Base-by-base conservation (phyloP, 2,113 vertebrate species). In the Carlito syrichta region DNA sequence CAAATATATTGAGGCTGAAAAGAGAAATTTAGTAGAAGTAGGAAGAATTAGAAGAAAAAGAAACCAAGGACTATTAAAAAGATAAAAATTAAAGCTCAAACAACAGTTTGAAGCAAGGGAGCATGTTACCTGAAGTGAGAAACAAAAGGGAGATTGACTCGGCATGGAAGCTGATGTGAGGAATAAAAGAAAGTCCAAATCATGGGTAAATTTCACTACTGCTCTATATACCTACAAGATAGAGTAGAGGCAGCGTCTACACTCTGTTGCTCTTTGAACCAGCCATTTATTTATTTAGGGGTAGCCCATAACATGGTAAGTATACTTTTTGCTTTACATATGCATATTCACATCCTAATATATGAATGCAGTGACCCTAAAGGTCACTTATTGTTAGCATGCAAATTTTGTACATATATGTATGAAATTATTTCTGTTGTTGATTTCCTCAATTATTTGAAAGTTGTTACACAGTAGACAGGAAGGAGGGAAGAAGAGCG, bases 141-240 rank as follows among this genome's bases (percentile, higher is more conserved):
- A 69, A 19, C 22, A 27, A n/a, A 0, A 8, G 20, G 43, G 10
- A 22, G 35, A 6, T 22, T 0, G 2, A 82, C 77, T 40, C 38
- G 43, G 2, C 30, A 0, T 1, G 17, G 45, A 52, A 38, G 30
- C 6, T 5, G 3, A 52, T n/a, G 6, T 2, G 22, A 68, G 9
- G 3, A 92, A n/a, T 23, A 35, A 4, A 3, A 25, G 43, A 22
- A 56, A 60, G 58, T 1, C 12, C 25, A 48, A 27, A n/a, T 32
- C 16, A 2, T 0, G 12, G 14, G 13, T 62, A 6, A 6, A 22
- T 0, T 79, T 73, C 6, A 50, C 30, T 9, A 8, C 62, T 6
- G 1, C 17, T 50, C 62, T 48, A 2, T 2, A 7, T 0, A 10
- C 7, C 10, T 43, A 3, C 8, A 58, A 23, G 25, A 40, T 3